A percentile compares a stretch with the other conserved stretches of the same genome.
phyloP scores from a whole-genome alignment of 2,888 invertebrate species.

The Trissonchulus latispiculum region DNA sequence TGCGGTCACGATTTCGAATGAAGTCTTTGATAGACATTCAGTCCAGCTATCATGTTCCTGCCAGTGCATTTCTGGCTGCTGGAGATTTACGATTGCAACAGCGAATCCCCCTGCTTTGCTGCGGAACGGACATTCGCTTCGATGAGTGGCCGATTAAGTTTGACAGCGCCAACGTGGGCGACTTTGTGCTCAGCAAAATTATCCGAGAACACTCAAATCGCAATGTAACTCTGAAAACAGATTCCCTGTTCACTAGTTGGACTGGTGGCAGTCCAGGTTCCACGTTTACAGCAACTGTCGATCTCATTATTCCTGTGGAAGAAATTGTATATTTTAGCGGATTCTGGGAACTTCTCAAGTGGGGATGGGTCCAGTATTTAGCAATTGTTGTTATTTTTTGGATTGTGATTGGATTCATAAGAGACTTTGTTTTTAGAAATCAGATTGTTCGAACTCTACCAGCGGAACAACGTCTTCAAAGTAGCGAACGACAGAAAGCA shows the following conservation, averaged over 20 bases:
- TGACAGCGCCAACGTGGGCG: neutral
- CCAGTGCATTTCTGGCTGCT: conserved; percentile 45
- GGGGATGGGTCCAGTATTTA: conserved; percentile 85
- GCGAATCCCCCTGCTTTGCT: conserved; percentile 45
- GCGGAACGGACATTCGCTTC: conserved; percentile 51
- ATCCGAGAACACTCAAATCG: neutral
- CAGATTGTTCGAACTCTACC: conserved; percentile 61
- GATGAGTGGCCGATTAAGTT: conserved; percentile 40
- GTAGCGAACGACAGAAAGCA: no score
- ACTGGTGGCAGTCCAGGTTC: conserved; percentile 35
- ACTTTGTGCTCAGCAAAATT: neutral
- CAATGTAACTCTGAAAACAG: conserved; percentile 1
- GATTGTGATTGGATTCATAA: conserved; percentile 59
- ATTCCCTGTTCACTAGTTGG: neutral
- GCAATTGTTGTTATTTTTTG: conserved; percentile 64
- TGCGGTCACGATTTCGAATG: conserved; percentile 48
- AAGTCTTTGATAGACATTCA: conserved; percentile 48
- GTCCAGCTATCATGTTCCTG: conserved; percentile 43
- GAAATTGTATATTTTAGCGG: conserved; percentile 57
- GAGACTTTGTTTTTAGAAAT: conserved; percentile 64
- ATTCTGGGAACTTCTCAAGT: conserved; percentile 75
- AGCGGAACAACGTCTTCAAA: no score
- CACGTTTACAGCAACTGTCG: conserved; percentile 43
- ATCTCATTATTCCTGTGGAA: conserved; percentile 54
- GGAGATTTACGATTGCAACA: conserved; percentile 49